These are phyloP conservation scores for Synodontis membranacea DNA, from an alignment of 2,113 vertebrate genomes.

Conservation along the genomic window DNA sequence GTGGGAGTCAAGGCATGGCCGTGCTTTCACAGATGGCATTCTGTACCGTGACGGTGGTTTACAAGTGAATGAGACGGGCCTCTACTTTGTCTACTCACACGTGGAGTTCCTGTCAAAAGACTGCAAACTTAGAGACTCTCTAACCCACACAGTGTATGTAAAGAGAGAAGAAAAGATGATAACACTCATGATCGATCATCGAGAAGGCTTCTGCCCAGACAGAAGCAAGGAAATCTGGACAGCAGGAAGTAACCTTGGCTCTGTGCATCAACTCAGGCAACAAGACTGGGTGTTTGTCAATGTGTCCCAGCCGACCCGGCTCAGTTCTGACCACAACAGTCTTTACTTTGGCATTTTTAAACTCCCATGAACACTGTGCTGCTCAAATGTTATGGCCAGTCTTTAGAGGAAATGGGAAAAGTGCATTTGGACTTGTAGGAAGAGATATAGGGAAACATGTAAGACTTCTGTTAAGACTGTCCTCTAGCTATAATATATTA, in stretches of 20 bases:
- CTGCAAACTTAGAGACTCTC: constrained; percentile 65
- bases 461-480: not conserved
- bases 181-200: constrained; percentile 63
- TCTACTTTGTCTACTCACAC: constrained; percentile 84
- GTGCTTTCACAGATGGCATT: constrained; percentile 71
- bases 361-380: constrained; percentile 51
- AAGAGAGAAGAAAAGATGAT: not conserved
- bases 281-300: constrained; percentile 68
- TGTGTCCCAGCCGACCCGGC: constrained; percentile 54
- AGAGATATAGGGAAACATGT: not conserved
- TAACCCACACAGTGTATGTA: constrained; percentile 73
- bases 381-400: not conserved
- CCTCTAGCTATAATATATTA: not conserved
- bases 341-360: constrained; percentile 77
- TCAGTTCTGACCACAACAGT: constrained; percentile 58
- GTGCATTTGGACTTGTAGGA: not conserved
- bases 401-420: not conserved
- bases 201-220: constrained; percentile 56
- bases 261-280: constrained; percentile 54
- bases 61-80: constrained; percentile 76
- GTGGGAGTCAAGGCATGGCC: constrained; percentile 74
- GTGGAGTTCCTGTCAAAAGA: constrained; percentile 73
- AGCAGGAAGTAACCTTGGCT: constrained; percentile 62
- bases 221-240: constrained; percentile 55
- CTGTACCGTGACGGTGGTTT: constrained; percentile 77